Conservation (phyloP, 2,797 vertebrate genomes). For the Myiotriccus ornatus region DNA sequence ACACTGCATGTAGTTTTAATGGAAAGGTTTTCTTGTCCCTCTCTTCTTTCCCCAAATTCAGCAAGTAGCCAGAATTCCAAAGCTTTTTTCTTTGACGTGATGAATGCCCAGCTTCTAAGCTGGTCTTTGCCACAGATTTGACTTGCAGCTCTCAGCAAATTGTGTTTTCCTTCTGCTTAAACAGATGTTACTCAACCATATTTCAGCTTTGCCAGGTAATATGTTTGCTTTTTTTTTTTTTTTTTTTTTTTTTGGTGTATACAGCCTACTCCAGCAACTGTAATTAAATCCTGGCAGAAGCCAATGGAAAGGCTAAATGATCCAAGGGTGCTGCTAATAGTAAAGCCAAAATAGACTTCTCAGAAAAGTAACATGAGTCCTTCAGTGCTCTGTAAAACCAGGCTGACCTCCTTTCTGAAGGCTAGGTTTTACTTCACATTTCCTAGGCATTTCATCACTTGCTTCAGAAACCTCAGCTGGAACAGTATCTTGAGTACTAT, state of each 20-base stretch:
- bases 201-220: not conserved
- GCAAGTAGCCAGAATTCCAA: not conserved
- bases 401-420: not conserved
- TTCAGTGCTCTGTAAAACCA: not conserved
- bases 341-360: constrained; percentile 13
- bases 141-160: not conserved
- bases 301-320: not conserved
- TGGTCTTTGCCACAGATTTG: not conserved
- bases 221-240: not conserved
- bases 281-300: not conserved
- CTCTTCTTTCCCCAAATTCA: not conserved
- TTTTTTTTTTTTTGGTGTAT: not conserved
- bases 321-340: not conserved
- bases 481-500: not conserved
- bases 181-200: not conserved
- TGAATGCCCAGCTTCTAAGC: not conserved
- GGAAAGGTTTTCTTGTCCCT: not conserved
- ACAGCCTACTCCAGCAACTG: not conserved
- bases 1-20: not conserved
- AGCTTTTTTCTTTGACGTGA: not conserved
- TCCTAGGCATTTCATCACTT: not conserved
- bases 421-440: not conserved
- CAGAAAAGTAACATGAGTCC: not conserved
- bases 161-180: not conserved
- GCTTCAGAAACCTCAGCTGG: not conserved